A percentile compares a stretch with the other conserved stretches of the same genome.
Conservation (phyloP, 2,113 vertebrate genomes). For the Zosterops borbonicus region DNA sequence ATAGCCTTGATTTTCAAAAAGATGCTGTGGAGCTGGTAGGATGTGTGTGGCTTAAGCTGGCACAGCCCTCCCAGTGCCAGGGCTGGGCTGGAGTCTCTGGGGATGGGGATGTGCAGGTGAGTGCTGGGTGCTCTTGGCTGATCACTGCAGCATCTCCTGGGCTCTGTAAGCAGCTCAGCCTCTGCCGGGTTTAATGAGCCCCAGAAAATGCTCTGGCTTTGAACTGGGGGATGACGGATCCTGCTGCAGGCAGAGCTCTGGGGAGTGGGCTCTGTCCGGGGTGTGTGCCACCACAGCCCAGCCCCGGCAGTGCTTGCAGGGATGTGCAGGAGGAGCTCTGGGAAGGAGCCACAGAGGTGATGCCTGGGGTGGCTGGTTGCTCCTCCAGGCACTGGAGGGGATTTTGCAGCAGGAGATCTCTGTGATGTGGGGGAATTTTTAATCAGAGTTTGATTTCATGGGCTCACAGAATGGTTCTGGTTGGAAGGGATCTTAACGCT, state of each 20-base stretch:
- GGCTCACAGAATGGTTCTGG: neutral
- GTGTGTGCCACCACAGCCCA: neutral
- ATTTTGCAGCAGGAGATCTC: neutral
- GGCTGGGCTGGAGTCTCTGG: neutral
- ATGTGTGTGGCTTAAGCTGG: neutral
- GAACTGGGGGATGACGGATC: neutral
- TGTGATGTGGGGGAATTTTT: neutral
- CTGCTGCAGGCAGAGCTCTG: neutral
- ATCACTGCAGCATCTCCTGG: neutral
- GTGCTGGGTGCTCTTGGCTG: neutral
- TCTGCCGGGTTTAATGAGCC: neutral
- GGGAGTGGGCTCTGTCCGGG: neutral
- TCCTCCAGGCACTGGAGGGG: neutral
- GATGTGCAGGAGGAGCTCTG: neutral
- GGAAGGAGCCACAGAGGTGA: neutral
- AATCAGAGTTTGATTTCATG: neutral
- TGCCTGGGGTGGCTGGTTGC: neutral
- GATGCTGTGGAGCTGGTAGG: neutral
- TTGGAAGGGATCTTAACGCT: neutral
- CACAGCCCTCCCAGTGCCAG: neutral
- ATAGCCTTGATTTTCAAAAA: constrained; percentile 15
- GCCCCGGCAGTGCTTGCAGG: fast-evolving
- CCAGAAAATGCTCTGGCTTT: neutral
- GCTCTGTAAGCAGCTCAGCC: neutral
- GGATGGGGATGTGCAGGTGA: neutral